Percentiles rank a stretch among this genome's conserved stretches.
phyloP scores from a whole-genome alignment of 2,888 invertebrate species.

The Eristalis pertinax region DNA sequence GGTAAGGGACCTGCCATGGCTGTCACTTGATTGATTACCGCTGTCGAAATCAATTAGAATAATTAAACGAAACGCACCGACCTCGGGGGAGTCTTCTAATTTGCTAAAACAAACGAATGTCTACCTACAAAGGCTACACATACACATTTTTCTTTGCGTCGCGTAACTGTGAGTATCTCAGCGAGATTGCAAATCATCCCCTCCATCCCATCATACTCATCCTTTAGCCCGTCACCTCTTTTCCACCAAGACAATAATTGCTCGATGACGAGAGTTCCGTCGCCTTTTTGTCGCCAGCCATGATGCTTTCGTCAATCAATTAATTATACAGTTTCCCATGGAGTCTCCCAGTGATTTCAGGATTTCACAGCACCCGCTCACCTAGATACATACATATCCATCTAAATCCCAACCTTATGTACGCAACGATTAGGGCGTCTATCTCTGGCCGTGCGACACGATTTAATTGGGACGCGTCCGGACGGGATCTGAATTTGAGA shows the following conservation, averaged over 20 bases:
- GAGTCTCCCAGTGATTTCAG: neutral
- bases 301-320: slow-evolving; percentile 15
- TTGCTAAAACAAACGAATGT: slow-evolving; percentile 5
- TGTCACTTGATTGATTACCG: slow-evolving; percentile 34
- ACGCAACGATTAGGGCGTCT: neutral
- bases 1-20: slow-evolving; percentile 7
- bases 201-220: neutral
- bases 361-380: neutral
- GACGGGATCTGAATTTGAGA: neutral
- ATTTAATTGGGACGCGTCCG: neutral
- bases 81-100: slow-evolving; percentile 3
- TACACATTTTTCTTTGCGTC: neutral
- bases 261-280: slow-evolving; percentile 12
- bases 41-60: slow-evolving; percentile 36
- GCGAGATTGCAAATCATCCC: slow-evolving; percentile 20
- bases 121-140: neutral
- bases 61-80: slow-evolving; percentile 18
- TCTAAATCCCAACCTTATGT: neutral
- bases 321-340: slow-evolving; percentile 21
- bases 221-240: neutral
- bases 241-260: slow-evolving; percentile 18
- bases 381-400: neutral
- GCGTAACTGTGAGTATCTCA: slow-evolving; percentile 5
- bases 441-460: neutral
- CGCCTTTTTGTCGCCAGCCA: slow-evolving; percentile 23